Percentiles rank a stretch among this genome's conserved stretches.
These are phyloP conservation scores for Halictus rubicundus DNA, from an alignment of 1,140 invertebrate species.

Conservation along the genomic window DNA sequence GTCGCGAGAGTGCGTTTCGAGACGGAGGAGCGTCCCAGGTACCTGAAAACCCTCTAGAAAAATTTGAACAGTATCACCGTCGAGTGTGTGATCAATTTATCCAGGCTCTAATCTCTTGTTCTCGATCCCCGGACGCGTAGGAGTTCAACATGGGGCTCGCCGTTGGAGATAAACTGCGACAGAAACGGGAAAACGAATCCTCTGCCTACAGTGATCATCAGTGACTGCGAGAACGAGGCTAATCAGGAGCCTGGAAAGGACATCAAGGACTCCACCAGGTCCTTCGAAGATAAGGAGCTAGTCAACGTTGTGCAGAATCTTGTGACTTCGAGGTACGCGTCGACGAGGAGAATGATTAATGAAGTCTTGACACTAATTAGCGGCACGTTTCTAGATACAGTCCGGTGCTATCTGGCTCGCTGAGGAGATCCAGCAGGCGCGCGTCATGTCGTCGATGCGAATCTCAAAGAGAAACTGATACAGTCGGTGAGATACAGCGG, in stretches of 20 bases:
- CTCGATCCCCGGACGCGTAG: background rate
- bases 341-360: background rate
- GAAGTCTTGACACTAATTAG: background rate
- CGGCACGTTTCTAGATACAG: slow-evolving; percentile 53
- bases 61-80: background rate
- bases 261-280: background rate
- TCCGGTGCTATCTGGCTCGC: slow-evolving; percentile 37
- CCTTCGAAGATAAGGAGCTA: slow-evolving; percentile 23
- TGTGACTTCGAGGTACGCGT: slow-evolving; percentile 68
- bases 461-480: slow-evolving; percentile 16
- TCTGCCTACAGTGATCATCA: background rate
- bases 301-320: slow-evolving; percentile 63
- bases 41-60: background rate
- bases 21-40: slow-evolving; percentile 39
- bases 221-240: background rate
- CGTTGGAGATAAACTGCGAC: background rate
- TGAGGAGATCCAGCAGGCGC: slow-evolving; percentile 41
- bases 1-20: slow-evolving; percentile 58
- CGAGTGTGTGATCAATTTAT: too few species aligned
- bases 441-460: slow-evolving; percentile 39
- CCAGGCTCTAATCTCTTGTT: background rate
- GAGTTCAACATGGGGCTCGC: slow-evolving; percentile 45
- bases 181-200: background rate
- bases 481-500: slow-evolving; percentile 51
- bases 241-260: background rate